Percentiles rank a stretch among this genome's conserved stretches.
Evolutionary conservation across 2,888 invertebrate genomes (phyloP).

Genomic region (Desoria tigrina): DNA sequence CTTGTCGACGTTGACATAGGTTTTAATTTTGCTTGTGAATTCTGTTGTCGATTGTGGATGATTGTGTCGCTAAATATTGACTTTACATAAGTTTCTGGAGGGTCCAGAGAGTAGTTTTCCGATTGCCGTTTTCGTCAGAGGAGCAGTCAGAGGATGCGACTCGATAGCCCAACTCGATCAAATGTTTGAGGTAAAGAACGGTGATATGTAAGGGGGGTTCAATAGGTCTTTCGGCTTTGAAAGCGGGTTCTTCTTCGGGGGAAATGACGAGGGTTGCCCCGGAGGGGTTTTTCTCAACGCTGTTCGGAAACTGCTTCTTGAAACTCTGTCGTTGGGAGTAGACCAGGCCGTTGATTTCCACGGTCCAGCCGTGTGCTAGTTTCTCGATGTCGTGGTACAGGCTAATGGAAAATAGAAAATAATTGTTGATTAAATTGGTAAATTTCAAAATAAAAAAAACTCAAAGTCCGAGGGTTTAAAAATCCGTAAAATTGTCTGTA

Average conservation of each 20-base stretch:
- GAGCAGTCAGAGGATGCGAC: conserved; percentile 34
- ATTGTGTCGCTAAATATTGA: background rate
- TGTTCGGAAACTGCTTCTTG: conserved; percentile 36
- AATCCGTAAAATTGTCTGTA: no score
- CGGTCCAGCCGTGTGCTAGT: conserved; percentile 42
- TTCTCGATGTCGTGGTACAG: conserved; percentile 20
- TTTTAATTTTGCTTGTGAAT: background rate
- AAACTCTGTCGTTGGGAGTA: conserved; percentile 43
- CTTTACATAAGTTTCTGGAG: conserved; percentile 26
- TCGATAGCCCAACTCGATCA: conserved; percentile 39
- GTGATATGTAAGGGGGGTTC: conserved; percentile 39
- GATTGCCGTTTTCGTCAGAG: conserved; percentile 28
- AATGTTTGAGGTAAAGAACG: conserved; percentile 34
- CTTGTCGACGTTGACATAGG: background rate
- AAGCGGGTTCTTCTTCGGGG: conserved; percentile 38
- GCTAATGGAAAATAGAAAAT: background rate
- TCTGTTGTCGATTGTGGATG: background rate
- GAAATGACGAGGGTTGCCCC: conserved; percentile 30
- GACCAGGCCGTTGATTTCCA: conserved; percentile 45
- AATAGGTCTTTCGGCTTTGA: conserved; percentile 9
- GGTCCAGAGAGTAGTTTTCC: conserved; percentile 39
- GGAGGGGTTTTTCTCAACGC: conserved; percentile 17
- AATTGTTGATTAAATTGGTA: no score
- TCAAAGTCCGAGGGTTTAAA: no score
- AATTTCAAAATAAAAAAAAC: no score